phyloP scores from a whole-genome alignment of 2,113 vertebrate species.

The Clinocottus analis region DNA sequence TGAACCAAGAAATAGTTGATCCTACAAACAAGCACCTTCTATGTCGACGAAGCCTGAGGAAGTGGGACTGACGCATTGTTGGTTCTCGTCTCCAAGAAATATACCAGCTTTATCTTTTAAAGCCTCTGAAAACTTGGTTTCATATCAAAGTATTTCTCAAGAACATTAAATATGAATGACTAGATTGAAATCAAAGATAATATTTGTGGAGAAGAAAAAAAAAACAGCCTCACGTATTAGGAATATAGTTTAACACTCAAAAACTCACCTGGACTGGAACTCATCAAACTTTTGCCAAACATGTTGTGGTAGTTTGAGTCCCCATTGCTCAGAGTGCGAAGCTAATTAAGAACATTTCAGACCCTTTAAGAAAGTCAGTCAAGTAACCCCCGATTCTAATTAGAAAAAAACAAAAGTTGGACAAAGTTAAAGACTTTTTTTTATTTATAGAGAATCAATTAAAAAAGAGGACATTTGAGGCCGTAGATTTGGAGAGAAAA shows the following conservation, averaged over 20 bases:
- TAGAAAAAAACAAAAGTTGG: conserved; percentile 1
- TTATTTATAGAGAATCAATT: conserved; percentile 1
- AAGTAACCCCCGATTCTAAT: not conserved
- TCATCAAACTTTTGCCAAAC: not conserved
- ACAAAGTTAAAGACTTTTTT: not conserved
- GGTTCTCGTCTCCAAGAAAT: not conserved
- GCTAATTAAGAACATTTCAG: not conserved
- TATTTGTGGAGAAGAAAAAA: too few relatives aligned
- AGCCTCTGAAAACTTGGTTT: not conserved
- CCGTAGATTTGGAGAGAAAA: not conserved
- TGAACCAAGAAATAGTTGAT: not conserved
- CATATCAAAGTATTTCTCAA: not conserved
- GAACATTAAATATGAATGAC: not conserved
- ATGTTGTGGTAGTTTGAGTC: too few relatives aligned
- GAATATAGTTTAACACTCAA: not conserved
- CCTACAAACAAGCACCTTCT: not conserved
- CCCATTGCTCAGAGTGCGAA: not conserved
- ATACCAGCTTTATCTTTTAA: not conserved
- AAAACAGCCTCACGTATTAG: not conserved
- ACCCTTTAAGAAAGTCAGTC: not conserved
- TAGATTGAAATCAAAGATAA: too few relatives aligned
- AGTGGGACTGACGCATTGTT: not conserved
- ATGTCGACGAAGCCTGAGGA: too few relatives aligned
- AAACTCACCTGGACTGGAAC: not conserved
- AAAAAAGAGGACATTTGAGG: not conserved